A percentile compares a stretch with the other conserved stretches of the same genome.
phyloP scores from a whole-genome alignment of 2,113 vertebrate genomes.

The Elephantulus edwardii region DNA sequence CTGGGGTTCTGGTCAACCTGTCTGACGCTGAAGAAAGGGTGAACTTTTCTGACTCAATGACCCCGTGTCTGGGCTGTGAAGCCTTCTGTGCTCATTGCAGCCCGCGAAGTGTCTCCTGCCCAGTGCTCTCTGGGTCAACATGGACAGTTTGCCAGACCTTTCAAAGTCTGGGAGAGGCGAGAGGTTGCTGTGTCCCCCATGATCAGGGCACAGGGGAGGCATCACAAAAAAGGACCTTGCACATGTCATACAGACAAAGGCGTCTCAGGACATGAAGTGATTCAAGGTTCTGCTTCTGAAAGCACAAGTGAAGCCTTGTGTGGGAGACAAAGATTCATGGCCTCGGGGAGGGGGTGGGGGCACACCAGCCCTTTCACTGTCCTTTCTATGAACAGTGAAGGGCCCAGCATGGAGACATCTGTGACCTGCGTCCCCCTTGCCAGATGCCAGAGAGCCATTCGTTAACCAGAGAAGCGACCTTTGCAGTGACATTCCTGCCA shows the following conservation, averaged over 20 bases:
- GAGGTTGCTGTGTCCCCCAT: background rate
- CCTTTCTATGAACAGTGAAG: slow-evolving; percentile 62
- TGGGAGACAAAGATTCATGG: slow-evolving; percentile 63
- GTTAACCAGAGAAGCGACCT: slow-evolving; percentile 52
- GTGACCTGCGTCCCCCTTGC: slow-evolving; percentile 70
- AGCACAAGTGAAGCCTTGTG: slow-evolving; percentile 69
- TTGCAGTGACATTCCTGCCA: slow-evolving; percentile 48
- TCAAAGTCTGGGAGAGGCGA: background rate
- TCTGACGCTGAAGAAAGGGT: slow-evolving; percentile 42
- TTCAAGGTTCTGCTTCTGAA: slow-evolving; percentile 53
- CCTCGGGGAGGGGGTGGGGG: slow-evolving; percentile 52
- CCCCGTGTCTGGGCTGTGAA: slow-evolving; percentile 51
- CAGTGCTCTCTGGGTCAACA: background rate
- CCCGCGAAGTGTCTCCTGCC: background rate
- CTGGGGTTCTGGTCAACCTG: slow-evolving; percentile 7
- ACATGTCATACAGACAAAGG: background rate
- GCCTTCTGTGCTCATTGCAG: background rate
- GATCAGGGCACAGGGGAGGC: slow-evolving; percentile 4
- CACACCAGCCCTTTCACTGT: slow-evolving; percentile 45
- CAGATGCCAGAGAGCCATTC: slow-evolving; percentile 71
- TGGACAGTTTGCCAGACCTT: slow-evolving; percentile 16
- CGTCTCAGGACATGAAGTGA: slow-evolving; percentile 39
- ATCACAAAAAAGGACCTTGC: slow-evolving; percentile 5
- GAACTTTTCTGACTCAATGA: slow-evolving; percentile 56
- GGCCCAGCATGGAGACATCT: slow-evolving; percentile 62